phyloP scores from a whole-genome alignment of 1,140 invertebrate genomes.

The Aphis craccivora region DNA sequence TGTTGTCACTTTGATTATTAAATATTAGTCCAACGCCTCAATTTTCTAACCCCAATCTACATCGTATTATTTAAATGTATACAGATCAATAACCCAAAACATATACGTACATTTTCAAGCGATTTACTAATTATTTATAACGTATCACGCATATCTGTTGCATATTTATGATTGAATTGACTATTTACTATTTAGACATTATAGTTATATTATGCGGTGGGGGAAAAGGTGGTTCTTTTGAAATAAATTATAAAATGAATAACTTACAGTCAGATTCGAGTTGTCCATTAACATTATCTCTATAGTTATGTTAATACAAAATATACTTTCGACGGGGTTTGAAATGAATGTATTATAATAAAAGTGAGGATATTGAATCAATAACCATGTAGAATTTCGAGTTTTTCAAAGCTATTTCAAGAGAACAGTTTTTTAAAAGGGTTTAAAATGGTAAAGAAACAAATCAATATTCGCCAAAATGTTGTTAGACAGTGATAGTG shows the following conservation, averaged over 20 bases:
- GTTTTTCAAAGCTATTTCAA: neutral
- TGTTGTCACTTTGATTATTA: neutral
- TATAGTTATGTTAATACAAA: neutral
- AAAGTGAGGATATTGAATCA: neutral
- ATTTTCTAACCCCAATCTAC: neutral
- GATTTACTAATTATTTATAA: neutral
- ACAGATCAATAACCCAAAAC: neutral
- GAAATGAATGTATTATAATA: neutral
- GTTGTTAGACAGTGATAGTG: neutral
- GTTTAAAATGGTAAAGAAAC: neutral
- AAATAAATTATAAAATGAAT: neutral
- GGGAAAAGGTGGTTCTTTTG: neutral
- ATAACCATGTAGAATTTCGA: neutral
- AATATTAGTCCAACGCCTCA: neutral
- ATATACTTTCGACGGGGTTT: neutral
- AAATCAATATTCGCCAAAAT: neutral
- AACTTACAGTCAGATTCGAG: neutral
- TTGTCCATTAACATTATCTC: neutral
- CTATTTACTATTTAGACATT: too few relatives aligned
- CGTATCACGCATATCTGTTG: neutral
- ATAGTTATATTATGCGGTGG: too few relatives aligned
- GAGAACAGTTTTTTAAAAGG: neutral
- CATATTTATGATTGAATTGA: neutral
- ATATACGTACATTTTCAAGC: neutral
- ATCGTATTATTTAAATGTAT: neutral